Evolutionary conservation across 2,888 invertebrate genomes (phyloP).

Genomic region (Amphipyra berbera): DNA sequence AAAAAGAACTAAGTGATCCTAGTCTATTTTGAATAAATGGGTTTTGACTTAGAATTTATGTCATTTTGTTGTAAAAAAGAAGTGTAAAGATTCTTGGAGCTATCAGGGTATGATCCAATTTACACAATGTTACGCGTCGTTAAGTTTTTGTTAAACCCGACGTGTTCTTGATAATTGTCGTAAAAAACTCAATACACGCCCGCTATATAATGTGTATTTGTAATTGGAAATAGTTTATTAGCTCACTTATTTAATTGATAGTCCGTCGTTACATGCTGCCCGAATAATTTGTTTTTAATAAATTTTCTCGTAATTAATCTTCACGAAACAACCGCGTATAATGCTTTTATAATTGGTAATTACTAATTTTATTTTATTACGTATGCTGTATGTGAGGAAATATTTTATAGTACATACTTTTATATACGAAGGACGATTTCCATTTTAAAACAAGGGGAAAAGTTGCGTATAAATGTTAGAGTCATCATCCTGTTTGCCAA

Average conservation of each 20-base stretch:
- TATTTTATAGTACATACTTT: slow-evolving; percentile 1
- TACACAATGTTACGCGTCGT: slow-evolving; percentile 72
- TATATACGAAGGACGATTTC: slow-evolving; percentile 5
- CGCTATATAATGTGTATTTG: slow-evolving; percentile 57
- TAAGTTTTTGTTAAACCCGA: slow-evolving; percentile 69
- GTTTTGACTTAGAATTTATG: slow-evolving; percentile 1
- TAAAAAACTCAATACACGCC: slow-evolving; percentile 72
- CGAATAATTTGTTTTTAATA: slow-evolving; percentile 44
- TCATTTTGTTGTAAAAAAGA: slow-evolving; percentile 12
- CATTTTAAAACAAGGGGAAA: slow-evolving; percentile 5
- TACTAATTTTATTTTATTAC: slow-evolving; percentile 23
- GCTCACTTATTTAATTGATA: slow-evolving; percentile 73
- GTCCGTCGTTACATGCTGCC: slow-evolving; percentile 33
- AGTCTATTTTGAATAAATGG: too few species aligned
- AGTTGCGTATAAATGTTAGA: background rate
- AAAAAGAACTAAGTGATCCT: too few species aligned
- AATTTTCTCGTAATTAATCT: slow-evolving; percentile 31
- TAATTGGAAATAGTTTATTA: slow-evolving; percentile 78
- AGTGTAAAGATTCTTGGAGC: slow-evolving; percentile 23
- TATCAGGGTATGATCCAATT: slow-evolving; percentile 61
- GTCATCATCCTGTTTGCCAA: background rate
- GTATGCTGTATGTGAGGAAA: slow-evolving; percentile 14
- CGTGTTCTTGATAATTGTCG: slow-evolving; percentile 71
- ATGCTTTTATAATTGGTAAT: slow-evolving; percentile 44
- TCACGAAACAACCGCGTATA: slow-evolving; percentile 23